A percentile compares a stretch with the other conserved stretches of the same genome.
Conservation (phyloP, 1,140 invertebrate species). For the Drosophila ironensis region DNA sequence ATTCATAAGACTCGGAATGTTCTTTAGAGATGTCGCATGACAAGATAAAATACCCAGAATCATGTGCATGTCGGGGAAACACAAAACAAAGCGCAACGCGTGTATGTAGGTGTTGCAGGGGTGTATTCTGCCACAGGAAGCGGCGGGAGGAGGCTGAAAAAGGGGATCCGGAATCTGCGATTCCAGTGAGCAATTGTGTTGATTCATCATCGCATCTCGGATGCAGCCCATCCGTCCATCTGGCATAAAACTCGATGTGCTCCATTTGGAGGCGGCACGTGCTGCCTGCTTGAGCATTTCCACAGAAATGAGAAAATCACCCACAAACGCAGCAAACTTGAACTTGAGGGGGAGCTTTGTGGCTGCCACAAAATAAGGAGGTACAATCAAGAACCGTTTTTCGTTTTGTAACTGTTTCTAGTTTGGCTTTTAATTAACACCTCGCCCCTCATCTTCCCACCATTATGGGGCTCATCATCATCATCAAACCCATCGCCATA, state of each 20-base stretch:
- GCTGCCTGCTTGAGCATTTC: conserved; percentile 38
- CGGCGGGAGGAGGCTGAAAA: not conserved
- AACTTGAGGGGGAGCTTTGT: conserved; percentile 65
- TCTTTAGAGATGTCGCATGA: conserved; percentile 5
- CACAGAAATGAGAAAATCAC: conserved; percentile 25
- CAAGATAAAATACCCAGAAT: conserved; percentile 6
- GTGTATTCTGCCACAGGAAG: conserved; percentile 51
- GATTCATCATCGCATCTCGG: conserved; percentile 48
- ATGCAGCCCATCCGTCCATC: conserved; percentile 20
- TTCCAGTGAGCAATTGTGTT: conserved; percentile 46
- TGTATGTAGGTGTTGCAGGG: conserved; percentile 48
- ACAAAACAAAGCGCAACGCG: conserved; percentile 15
- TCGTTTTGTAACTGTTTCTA: conserved; percentile 74
- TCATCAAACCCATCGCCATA: too few species aligned
- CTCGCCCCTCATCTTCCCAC: conserved; percentile 8
- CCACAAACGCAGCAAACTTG: conserved; percentile 60
- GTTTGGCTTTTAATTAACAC: conserved; percentile 58
- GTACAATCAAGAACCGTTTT: conserved; percentile 39
- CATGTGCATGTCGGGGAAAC: conserved; percentile 43
- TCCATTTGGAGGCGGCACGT: conserved; percentile 63
- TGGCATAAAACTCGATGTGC: conserved; percentile 51
- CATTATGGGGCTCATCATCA: conserved; percentile 13
- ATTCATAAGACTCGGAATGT: too few species aligned
- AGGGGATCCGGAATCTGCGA: not conserved
- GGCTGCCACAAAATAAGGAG: conserved; percentile 5